Conservation (phyloP, 2,113 vertebrate species). For the Coptodon bakossiorum region DNA sequence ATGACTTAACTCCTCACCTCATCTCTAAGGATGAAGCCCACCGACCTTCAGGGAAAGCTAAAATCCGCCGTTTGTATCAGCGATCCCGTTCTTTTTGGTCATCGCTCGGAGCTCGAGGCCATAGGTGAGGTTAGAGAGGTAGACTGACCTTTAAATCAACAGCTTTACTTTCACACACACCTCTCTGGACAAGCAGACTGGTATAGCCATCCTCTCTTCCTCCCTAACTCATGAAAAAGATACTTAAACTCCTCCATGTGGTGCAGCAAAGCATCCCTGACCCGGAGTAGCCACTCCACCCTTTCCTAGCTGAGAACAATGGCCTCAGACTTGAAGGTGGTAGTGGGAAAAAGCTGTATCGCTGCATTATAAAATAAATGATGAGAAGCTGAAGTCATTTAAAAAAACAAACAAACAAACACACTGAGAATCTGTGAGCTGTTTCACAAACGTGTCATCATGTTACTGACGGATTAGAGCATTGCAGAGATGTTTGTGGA, state of each 20-base stretch:
- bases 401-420: not conserved
- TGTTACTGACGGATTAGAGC: accelerated
- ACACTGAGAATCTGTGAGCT: not conserved
- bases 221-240: not conserved
- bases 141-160: not conserved
- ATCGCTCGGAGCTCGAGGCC: accelerated
- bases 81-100: accelerated
- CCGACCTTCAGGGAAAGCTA: accelerated
- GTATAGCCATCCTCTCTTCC: not conserved
- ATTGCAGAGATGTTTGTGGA: not conserved
- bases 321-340: not conserved
- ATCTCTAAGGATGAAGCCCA: not conserved
- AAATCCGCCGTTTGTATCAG: accelerated
- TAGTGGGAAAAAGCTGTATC: accelerated
- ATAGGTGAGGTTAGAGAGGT: not conserved
- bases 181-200: not conserved
- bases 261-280: not conserved
- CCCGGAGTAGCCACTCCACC: accelerated
- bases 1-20: not conserved
- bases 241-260: not conserved
- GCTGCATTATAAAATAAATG: not conserved
- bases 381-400: not conserved
- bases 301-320: not conserved
- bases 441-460: not conserved
- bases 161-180: not conserved